These are phyloP conservation scores for Ramazzottius varieornatus DNA, from an alignment of 2,888 invertebrate species.

Conservation along the genomic window DNA sequence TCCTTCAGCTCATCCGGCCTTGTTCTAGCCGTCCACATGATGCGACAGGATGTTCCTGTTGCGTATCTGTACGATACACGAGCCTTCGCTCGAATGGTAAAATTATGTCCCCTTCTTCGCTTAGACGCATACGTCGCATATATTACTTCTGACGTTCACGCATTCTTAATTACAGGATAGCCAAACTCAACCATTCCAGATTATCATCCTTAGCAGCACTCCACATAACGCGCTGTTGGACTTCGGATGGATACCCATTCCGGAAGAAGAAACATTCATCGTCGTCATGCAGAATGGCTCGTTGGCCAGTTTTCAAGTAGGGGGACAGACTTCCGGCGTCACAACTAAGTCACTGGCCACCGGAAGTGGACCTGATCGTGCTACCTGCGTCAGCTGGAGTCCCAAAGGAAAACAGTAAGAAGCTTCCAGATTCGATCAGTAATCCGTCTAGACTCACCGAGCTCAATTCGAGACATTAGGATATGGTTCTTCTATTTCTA, in stretches of 20 bases:
- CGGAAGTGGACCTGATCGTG: too few species aligned
- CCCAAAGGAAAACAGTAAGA: neutral
- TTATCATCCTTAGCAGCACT: neutral
- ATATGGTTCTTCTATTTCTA: too few species aligned
- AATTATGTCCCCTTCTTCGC: neutral
- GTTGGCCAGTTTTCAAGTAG: neutral
- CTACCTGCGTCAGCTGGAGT: conserved; percentile 2
- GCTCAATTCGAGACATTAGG: too few species aligned
- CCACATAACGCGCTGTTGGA: neutral
- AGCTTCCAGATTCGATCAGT: too few species aligned
- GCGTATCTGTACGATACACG: neutral
- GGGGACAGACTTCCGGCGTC: neutral
- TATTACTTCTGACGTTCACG: too few species aligned
- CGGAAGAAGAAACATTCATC: neutral
- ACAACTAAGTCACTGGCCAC: neutral
- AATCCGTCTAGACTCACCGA: too few species aligned
- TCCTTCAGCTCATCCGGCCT: neutral
- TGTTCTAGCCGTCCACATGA: neutral
- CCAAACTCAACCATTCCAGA: neutral
- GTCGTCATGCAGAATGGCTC: neutral
- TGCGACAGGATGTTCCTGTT: neutral
- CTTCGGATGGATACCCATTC: neutral
- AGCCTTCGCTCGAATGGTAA: neutral
- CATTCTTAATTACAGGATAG: too few species aligned
- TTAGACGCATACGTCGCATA: neutral